A percentile compares a stretch with the other conserved stretches of the same genome.
phyloP scores from a whole-genome alignment of 2,888 invertebrate genomes.

The Trypoxylon attenuatum region DNA sequence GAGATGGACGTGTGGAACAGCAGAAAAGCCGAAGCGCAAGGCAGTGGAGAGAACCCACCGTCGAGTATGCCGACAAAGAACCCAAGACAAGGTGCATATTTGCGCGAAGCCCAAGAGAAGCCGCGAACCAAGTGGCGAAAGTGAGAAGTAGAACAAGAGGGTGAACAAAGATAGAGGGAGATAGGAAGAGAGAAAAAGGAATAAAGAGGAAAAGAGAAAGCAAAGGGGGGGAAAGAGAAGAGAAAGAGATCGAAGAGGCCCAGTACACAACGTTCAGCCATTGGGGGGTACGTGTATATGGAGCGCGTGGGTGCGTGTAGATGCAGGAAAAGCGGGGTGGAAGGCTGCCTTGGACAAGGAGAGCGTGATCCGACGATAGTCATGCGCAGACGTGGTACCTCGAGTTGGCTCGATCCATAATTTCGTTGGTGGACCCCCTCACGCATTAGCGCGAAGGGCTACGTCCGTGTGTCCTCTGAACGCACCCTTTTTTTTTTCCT shows the following conservation, averaged over 20 bases:
- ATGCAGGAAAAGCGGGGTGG: not conserved
- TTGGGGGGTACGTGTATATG: constrained; percentile 8
- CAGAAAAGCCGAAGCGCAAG: too few species aligned
- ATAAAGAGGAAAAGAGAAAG: not conserved
- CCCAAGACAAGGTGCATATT: too few species aligned
- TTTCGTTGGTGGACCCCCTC: constrained; percentile 65
- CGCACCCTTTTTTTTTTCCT: constrained; percentile 43
- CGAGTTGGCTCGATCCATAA: constrained; percentile 67
- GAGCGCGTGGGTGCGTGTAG: constrained; percentile 14
- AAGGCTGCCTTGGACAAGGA: constrained; percentile 29
- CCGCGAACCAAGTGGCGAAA: too few species aligned
- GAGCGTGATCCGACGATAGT: constrained; percentile 35
- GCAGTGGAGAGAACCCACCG: too few species aligned
- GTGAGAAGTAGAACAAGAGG: too few species aligned
- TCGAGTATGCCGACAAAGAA: too few species aligned
- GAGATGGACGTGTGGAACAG: too few species aligned
- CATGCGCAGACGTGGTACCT: constrained; percentile 61
- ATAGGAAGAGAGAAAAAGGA: too few species aligned
- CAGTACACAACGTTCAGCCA: too few species aligned
- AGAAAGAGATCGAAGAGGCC: constrained; percentile 1
- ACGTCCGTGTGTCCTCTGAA: constrained; percentile 40
- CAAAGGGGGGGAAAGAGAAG: not conserved
- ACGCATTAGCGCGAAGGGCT: constrained; percentile 55
- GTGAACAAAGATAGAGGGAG: too few species aligned
- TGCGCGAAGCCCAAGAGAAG: too few species aligned